Conservation (phyloP, 1,140 invertebrate species). For the Drosophila lowei region DNA sequence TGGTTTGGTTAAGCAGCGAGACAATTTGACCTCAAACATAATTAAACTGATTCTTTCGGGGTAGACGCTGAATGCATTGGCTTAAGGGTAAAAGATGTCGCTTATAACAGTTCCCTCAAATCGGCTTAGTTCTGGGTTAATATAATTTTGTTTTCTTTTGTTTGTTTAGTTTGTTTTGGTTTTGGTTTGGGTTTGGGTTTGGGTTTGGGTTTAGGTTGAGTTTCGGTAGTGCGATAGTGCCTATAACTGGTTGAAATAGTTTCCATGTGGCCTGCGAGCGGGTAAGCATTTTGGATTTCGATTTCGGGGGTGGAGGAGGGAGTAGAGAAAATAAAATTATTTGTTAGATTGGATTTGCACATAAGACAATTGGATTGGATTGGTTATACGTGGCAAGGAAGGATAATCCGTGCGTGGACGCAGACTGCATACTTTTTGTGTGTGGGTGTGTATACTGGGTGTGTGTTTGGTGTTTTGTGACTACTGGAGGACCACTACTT, state of each 20-base stretch:
- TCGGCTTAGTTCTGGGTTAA: slow-evolving; percentile 76
- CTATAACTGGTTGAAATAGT: slow-evolving; percentile 75
- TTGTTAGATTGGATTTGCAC: slow-evolving; percentile 64
- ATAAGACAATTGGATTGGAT: slow-evolving; percentile 20
- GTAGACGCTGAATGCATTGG: slow-evolving; percentile 49
- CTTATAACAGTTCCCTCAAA: slow-evolving; percentile 55
- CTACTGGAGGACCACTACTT: slow-evolving; percentile 59
- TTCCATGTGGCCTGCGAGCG: slow-evolving; percentile 79
- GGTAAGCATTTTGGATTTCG: slow-evolving; percentile 56
- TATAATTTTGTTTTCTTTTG: slow-evolving; percentile 54
- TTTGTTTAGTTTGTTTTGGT: slow-evolving; percentile 42
- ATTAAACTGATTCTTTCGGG: slow-evolving; percentile 48
- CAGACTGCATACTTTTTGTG: slow-evolving; percentile 62
- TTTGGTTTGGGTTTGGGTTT: slow-evolving; percentile 31
- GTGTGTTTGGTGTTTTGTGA: slow-evolving; percentile 48
- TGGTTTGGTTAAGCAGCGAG: slow-evolving; percentile 63
- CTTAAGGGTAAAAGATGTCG: slow-evolving; percentile 46
- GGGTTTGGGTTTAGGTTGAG: slow-evolving; percentile 31
- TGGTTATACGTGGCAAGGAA: too few species aligned
- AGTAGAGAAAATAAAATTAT: slow-evolving; percentile 62
- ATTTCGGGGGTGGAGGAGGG: slow-evolving; percentile 37
- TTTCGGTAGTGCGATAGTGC: slow-evolving; percentile 44
- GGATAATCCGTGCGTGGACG: slow-evolving; percentile 41
- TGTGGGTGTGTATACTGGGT: slow-evolving; percentile 37
- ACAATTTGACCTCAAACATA: slow-evolving; percentile 51